Conservation (phyloP, 2,113 vertebrate species). For the Hylia prasina region DNA sequence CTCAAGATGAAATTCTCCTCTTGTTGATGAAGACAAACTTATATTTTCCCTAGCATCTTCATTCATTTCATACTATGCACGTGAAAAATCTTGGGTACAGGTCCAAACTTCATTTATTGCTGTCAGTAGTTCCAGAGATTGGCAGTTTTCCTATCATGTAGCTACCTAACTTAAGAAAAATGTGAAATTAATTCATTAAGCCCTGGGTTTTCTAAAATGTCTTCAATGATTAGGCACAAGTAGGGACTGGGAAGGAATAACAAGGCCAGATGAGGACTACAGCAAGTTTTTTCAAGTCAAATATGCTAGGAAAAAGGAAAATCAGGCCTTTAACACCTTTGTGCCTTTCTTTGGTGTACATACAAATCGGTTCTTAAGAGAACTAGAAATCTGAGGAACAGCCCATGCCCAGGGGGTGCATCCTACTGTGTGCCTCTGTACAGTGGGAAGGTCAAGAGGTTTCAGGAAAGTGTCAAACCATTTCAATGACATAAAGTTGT, state of each 20-base stretch:
- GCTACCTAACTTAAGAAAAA: neutral
- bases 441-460: neutral
- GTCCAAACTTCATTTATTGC: neutral
- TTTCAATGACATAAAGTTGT: neutral
- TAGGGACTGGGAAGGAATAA: neutral
- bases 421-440: neutral
- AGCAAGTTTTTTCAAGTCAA: neutral
- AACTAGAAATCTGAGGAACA: neutral
- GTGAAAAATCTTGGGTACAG: neutral
- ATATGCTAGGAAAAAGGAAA: neutral
- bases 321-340: neutral
- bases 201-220: neutral
- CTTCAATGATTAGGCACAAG: neutral
- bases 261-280: neutral
- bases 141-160: neutral
- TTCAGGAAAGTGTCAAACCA: neutral
- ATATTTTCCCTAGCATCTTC: neutral
- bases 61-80: neutral
- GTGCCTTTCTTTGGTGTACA: neutral
- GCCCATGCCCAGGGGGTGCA: fast-evolving
- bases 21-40: neutral
- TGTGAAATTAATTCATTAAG: neutral
- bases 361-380: neutral
- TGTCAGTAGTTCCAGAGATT: neutral
- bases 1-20: neutral